A percentile compares a stretch with the other conserved stretches of the same genome.
These are phyloP conservation scores for Aleiodes testaceus DNA, from an alignment of 2,888 invertebrate species.

Conservation along the genomic window DNA sequence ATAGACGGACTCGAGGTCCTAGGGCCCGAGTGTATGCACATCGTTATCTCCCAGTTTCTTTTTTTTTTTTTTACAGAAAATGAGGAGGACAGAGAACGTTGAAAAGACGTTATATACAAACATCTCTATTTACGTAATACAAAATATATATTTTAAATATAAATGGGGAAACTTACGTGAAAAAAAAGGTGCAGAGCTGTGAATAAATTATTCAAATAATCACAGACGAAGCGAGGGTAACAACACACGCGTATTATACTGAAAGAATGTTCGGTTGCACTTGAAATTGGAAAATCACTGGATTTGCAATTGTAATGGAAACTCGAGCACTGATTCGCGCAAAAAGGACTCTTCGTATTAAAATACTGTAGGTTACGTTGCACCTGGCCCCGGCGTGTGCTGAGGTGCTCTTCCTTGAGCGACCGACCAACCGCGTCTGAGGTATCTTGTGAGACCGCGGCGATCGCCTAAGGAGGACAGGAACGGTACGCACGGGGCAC, in stretches of 20 bases:
- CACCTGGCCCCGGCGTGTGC: slow-evolving; percentile 63
- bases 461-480: slow-evolving; percentile 70
- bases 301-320: slow-evolving; percentile 55
- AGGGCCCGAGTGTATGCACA: slow-evolving; percentile 54
- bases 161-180: not conserved
- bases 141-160: too few relatives aligned
- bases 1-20: slow-evolving; percentile 9
- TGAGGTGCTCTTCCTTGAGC: slow-evolving; percentile 66
- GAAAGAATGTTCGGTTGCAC: not conserved
- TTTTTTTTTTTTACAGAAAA: slow-evolving; percentile 47
- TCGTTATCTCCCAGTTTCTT: slow-evolving; percentile 55
- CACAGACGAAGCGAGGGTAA: not conserved
- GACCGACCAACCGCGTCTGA: slow-evolving; percentile 70
- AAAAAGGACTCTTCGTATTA: not conserved
- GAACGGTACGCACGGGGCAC: slow-evolving; percentile 71
- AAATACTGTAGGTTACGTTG: slow-evolving; percentile 45
- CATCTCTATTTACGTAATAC: slow-evolving; percentile 4
- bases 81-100: slow-evolving; percentile 12
- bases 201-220: slow-evolving; percentile 1
- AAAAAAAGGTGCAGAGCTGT: not conserved
- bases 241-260: slow-evolving; percentile 46
- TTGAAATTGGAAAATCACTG: slow-evolving; percentile 45
- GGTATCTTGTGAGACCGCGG: slow-evolving; percentile 59
- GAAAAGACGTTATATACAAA: slow-evolving; percentile 20
- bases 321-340: too few relatives aligned